Evolutionary conservation across 2,113 vertebrate genomes (phyloP), one percentile per base, ranked within the genome.

Genomic region (Thamnaconus septentrionalis): DNA sequence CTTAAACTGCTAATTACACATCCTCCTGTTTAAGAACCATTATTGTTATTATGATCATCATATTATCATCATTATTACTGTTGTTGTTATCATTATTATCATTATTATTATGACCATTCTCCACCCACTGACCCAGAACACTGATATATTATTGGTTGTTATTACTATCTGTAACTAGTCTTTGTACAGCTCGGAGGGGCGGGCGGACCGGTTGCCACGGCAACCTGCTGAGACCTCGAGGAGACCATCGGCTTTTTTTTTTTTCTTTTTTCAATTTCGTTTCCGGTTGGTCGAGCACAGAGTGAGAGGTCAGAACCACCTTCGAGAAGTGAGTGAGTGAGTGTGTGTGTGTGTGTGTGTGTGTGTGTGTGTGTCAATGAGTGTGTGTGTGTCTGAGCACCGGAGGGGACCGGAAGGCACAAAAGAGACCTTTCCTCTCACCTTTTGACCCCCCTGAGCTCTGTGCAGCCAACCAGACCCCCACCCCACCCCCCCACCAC

Each of bases 71-170:
- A 87, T 82, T 73, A 82, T 90, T 83, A 87, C 86, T 31, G 18
- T 31, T 31, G 18, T 31, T 31, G 2, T 31, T 31, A 31, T 31
- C 18, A 31, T 31, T 31, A 31, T 31, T 31, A 31, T 31, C 2
- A 31, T 31, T 31, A 2, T 31, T 31, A 45, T 44, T 69, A 64
- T 63, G 69, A 81, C 80, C 78, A 87, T 82, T 73, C 81, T 90
- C 18, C 84, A 88, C 86, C 86, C 83, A 87, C 88, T 88, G 86
- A 84, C 85, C 87, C 82, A 84, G 81, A 86, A 89, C 87, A 83
- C 78, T 85, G 91, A 91, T 92, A 93, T 91, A 91, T 93, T 90
- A 90, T 82, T 88, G 89, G 89, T 90, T 89, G 89, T 90, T 91
- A 89, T 90, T 91, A 91, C 88, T 87, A 87, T 88, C 80, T 66